Percentiles rank a stretch among this genome's conserved stretches.
These are phyloP conservation scores for Platysteira castanea DNA, from an alignment of 2,113 vertebrate genomes.

Conservation along the genomic window DNA sequence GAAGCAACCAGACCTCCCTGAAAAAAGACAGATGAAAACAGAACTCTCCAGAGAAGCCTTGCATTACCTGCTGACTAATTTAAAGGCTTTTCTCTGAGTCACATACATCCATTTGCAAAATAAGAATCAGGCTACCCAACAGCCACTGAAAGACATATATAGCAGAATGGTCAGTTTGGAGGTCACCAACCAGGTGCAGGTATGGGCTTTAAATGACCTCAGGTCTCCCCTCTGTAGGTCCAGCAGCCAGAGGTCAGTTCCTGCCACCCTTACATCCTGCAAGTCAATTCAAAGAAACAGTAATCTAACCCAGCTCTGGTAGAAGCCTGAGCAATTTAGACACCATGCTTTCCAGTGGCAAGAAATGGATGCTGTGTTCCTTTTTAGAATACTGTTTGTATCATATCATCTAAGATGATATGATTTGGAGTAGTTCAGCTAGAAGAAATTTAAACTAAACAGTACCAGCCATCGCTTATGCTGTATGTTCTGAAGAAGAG, in stretches of 20 bases:
- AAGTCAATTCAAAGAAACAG: background rate
- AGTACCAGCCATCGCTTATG: background rate
- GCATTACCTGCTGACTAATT: background rate
- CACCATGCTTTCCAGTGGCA: background rate
- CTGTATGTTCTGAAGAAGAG: background rate
- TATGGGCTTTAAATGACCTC: background rate
- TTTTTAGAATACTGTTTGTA: background rate
- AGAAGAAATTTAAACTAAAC: background rate
- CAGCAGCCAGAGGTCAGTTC: background rate
- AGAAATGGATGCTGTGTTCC: background rate
- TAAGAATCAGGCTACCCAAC: background rate
- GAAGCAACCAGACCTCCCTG: background rate
- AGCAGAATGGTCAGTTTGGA: background rate
- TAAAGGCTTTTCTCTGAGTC: background rate
- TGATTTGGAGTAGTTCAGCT: background rate
- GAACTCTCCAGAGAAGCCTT: background rate
- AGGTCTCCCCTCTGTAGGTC: background rate
- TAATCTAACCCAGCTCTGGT: background rate
- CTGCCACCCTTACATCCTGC: background rate
- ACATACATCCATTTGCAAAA: background rate
- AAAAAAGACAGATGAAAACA: background rate
- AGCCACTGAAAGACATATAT: background rate
- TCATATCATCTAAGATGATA: background rate
- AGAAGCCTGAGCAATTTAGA: background rate
- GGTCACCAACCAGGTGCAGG: background rate